Base-by-base conservation (phyloP, 2,888 invertebrate species). In the Cephus sareptanus region DNA sequence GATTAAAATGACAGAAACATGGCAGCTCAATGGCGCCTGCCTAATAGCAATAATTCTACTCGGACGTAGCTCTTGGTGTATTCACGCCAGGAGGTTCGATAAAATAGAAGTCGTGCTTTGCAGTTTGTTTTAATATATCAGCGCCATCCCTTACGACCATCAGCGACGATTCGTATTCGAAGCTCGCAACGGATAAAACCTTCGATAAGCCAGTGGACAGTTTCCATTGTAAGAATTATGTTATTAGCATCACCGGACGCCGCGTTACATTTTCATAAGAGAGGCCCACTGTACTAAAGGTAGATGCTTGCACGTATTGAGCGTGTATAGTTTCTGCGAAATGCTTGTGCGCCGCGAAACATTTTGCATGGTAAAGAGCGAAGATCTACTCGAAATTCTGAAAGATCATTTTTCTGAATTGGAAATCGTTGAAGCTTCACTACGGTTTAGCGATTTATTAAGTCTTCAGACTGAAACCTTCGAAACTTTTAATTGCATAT, bases 211-310 rank as follows among this genome's bases (percentile, higher is more conserved):
- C 76, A 40, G 71, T 79, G 77, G 73, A 76, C 68, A 73, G 69
- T 71, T 71, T 34, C 75, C 69, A 40, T 69, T 35, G 74, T 73
- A 75, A 73, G 76, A 80, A 80, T 81, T 69, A 77, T 78, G 73
- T 74, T 82, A 78, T 80, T 82, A 79, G 76, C 77, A 81, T 82
- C 77, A 77, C 75, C 78, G 76, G 70, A 75, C 69, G 75, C 35
- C 15, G 75, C n/a, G 35, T 79, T 78, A 74, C 74, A 79, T 80
- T 80, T 81, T 76, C 74, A 76, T 76, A 76, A 73, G 75, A 73
- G 75, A 69, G 30, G 31, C 75, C 56, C 70, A 70, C 75, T 34
- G 75, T 30, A 12, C 71, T 34, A 6, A 4, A 15, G 71, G 69
- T 31, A 15, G n/a, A 76, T 34, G 34, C 77, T 37, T 69, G 69